phyloP scores from a whole-genome alignment of 2,113 vertebrate genomes.

The Agapornis roseicollis region DNA sequence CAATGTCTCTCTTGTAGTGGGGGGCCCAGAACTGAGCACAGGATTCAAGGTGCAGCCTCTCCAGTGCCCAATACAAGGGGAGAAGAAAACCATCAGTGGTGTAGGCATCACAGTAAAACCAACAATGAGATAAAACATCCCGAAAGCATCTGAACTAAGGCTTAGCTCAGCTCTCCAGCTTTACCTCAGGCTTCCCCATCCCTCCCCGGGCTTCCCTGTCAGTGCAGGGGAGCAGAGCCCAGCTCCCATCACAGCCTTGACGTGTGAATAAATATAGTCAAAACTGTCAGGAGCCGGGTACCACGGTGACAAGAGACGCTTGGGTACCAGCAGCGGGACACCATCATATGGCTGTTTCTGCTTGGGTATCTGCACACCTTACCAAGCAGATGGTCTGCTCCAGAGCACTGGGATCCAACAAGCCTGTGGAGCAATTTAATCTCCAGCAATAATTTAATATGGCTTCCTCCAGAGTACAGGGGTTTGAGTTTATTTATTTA shows the following conservation, averaged over 20 bases:
- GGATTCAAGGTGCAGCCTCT: not conserved
- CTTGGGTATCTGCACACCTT: conserved; percentile 39
- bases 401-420: conserved; percentile 47
- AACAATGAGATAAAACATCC: not conserved
- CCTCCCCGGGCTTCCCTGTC: not conserved
- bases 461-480: conserved; percentile 26
- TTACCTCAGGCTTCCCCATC: not conserved
- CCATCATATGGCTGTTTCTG: conserved; percentile 26
- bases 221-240: not conserved
- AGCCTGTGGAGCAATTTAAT: conserved; percentile 61
- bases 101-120: not conserved
- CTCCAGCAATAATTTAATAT: conserved; percentile 67
- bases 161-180: not conserved
- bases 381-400: conserved; percentile 60
- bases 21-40: not conserved
- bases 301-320: not conserved
- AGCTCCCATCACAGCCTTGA: not conserved
- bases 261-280: not conserved
- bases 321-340: conserved; percentile 30
- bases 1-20: not conserved
- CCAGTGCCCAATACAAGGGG: not conserved
- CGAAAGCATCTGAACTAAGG: not conserved
- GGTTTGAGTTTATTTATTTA: not conserved
- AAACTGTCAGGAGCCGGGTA: not conserved
- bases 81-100: not conserved